Percentiles rank a stretch among this genome's conserved stretches.
Conservation (phyloP, 1,140 invertebrate species). For the Chionoecetes opilio region DNA sequence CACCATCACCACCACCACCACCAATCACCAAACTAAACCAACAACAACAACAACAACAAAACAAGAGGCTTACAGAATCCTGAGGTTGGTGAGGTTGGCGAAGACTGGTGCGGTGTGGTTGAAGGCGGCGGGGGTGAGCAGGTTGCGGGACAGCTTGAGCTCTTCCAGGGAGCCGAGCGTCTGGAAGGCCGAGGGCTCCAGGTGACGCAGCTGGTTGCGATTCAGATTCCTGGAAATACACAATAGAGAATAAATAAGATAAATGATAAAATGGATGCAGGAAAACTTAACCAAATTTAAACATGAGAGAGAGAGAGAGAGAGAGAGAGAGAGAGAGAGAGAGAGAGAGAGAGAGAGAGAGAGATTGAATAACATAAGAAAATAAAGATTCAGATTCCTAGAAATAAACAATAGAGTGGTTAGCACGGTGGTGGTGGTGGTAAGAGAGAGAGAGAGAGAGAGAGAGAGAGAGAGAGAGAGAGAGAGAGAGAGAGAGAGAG, state of each 20-base stretch:
- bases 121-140: constrained; percentile 56
- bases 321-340: too few relatives aligned
- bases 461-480: too few relatives aligned
- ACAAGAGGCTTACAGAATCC: constrained; percentile 86
- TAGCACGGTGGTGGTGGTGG: too few relatives aligned
- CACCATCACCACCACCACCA: not conserved
- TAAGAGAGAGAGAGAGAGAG: too few relatives aligned
- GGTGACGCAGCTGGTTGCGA: constrained; percentile 90
- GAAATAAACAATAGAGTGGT: too few relatives aligned
- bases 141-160: constrained; percentile 91
- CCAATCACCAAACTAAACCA: too few relatives aligned
- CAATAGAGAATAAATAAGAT: not conserved
- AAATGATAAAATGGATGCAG: not conserved
- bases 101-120: constrained; percentile 85
- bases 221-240: constrained; percentile 90
- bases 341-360: not conserved
- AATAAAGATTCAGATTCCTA: too few relatives aligned
- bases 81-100: constrained; percentile 88
- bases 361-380: too few relatives aligned
- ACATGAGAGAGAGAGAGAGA: not conserved
- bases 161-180: constrained; percentile 89
- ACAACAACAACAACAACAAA: too few relatives aligned
- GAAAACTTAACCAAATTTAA: not conserved
- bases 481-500: too few relatives aligned
- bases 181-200: constrained; percentile 92